phyloP scores from a whole-genome alignment of 1,140 invertebrate genomes.

The Battus philenor region DNA sequence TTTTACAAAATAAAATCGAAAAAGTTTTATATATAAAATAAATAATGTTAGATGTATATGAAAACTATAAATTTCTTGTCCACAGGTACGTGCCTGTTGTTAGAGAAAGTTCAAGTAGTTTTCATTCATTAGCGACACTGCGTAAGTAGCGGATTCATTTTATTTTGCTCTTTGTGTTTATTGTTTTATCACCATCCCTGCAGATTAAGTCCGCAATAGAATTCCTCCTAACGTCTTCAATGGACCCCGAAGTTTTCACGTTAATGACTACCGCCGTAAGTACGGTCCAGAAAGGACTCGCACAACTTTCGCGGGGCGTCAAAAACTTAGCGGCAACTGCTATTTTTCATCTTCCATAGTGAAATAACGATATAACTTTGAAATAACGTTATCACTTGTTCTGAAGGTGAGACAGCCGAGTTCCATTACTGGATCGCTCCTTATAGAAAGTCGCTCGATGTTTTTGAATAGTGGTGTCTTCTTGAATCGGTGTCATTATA shows the following conservation, averaged over 20 bases:
- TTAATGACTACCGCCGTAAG: conserved; percentile 37
- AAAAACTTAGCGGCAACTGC: conserved; percentile 42
- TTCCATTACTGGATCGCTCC: conserved; percentile 3
- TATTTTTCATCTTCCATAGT: conserved; percentile 51
- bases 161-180: conserved; percentile 36
- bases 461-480: conserved; percentile 42
- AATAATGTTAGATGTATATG: conserved; percentile 12
- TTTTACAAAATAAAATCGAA: no score
- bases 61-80: conserved; percentile 26
- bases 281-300: conserved; percentile 31
- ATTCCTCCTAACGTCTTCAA: conserved; percentile 25
- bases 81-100: conserved; percentile 66
- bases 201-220: conserved; percentile 13
- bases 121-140: conserved; percentile 47
- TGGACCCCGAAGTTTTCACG: conserved; percentile 30
- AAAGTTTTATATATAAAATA: conserved; percentile 10
- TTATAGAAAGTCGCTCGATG: conserved; percentile 9
- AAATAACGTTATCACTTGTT: conserved; percentile 35
- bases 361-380: conserved; percentile 41
- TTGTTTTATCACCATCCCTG: conserved; percentile 16
- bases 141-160: conserved; percentile 66
- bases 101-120: conserved; percentile 62
- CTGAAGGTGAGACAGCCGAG: conserved; percentile 19
- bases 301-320: conserved; percentile 32
- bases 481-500: conserved; percentile 44